Conservation (phyloP, 2,113 vertebrate species). For the Sylvia atricapilla region DNA sequence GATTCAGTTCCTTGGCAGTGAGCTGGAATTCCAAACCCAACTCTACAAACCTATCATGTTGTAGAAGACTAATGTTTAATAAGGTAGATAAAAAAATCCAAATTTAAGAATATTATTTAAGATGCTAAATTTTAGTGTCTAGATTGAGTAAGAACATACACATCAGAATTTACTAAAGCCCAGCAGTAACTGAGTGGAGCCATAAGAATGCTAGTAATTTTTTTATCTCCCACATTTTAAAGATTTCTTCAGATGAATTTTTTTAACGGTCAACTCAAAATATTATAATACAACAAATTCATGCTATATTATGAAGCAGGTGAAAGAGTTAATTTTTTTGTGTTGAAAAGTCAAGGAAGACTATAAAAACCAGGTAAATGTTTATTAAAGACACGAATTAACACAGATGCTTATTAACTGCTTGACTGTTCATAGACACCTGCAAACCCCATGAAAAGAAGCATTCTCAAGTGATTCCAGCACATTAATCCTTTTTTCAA, state of each 20-base stretch:
- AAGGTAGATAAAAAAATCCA: background rate
- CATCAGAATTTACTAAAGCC: background rate
- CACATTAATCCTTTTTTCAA: background rate
- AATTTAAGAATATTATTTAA: background rate
- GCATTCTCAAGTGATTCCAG: background rate
- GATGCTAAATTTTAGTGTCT: background rate
- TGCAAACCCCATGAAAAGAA: background rate
- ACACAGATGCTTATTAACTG: background rate
- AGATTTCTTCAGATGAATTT: background rate
- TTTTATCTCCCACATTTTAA: background rate
- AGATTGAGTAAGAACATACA: background rate
- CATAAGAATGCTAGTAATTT: background rate
- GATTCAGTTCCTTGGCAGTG: background rate
- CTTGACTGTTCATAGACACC: background rate
- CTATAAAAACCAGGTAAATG: background rate
- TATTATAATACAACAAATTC: background rate
- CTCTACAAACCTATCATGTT: background rate
- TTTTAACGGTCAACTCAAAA: background rate
- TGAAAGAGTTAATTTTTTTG: background rate
- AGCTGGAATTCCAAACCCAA: background rate
- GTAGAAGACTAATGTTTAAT: background rate
- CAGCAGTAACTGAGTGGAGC: background rate
- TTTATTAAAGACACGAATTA: background rate
- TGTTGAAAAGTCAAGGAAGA: background rate
- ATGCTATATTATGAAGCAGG: background rate